Base-by-base conservation (phyloP, 1,140 invertebrate genomes). In the Aphis craccivora region DNA sequence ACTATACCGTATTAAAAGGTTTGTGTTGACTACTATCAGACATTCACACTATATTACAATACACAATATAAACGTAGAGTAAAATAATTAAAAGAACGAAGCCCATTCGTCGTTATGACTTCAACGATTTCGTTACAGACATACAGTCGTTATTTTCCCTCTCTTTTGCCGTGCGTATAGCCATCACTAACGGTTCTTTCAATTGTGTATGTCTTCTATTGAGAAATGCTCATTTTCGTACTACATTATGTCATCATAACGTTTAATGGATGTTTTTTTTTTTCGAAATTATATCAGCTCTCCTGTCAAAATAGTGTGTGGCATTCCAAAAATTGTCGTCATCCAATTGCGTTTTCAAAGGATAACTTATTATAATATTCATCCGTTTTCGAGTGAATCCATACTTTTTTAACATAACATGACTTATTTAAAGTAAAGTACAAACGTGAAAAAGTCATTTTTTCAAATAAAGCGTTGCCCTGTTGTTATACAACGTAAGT, bases 141-240 rank as follows among this genome's bases (percentile, higher is more conserved):
- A 20, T 76, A 76, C 30, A 76, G n/a, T 76, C 60, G 60, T 35
- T 76, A 18, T 86, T 45, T 86, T 30, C 84, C 84, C 1, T 86
- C 40, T n/a, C 5, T n/a, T n/a, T 51, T 51, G 11, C 60, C 60
- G 18, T 60, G 9, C 60, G 60, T 14, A 45, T 45, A 67, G 18
- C n/a, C 60, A 76, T 76, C n/a, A 35, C 60, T 76, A n/a, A 76
- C 60, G 60, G 60, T n/a, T 76, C 60, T 76, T 76, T 76, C 30
- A 76, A 76, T 76, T 76, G 60, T 76, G 60, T 60, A 30, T 18
- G 60, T n/a, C 30, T 76, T n/a, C 60, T 76, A 76, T 76, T 30
- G 84, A 86, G 14, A 45, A 86, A 86, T 86, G 84, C 43, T 86
- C 84, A 48, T 86, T 86, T 86, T 86, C 1, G 84, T 86, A 20